Conservation (phyloP, 2,797 vertebrate species). For the Lutjanus argentimaculatus region DNA sequence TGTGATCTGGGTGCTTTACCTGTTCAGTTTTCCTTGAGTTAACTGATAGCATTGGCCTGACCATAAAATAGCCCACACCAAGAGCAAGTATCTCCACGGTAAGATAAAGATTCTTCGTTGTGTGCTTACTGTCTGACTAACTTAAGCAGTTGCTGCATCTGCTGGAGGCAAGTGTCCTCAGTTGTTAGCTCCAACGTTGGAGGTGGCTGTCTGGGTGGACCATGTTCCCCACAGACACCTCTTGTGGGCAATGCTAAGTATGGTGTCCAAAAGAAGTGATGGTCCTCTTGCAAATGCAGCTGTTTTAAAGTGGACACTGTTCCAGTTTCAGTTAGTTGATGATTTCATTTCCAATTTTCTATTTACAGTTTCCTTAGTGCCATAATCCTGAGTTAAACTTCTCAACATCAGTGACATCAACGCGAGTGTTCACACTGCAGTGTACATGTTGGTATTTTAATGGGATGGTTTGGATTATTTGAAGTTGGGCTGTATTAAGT, state of each 20-base stretch:
- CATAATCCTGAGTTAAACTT: neutral
- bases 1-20: conserved; percentile 22
- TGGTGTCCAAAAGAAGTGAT: neutral
- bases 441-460: neutral
- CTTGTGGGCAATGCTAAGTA: neutral
- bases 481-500: no score
- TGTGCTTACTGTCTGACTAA: conserved; percentile 13
- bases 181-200: neutral
- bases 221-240: neutral
- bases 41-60: no score
- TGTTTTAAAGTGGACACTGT: neutral
- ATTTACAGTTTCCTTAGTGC: neutral
- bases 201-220: conserved; percentile 6
- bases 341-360: neutral
- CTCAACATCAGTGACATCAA: neutral
- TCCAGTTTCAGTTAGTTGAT: neutral
- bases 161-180: conserved; percentile 3
- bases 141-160: neutral
- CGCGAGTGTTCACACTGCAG: neutral
- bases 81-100: neutral
- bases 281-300: neutral
- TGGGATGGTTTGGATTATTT: no score
- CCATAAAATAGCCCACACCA: neutral
- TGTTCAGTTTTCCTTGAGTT: neutral
- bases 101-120: neutral